Percentiles rank a stretch among this genome's conserved stretches.
Evolutionary conservation across 2,113 vertebrate genomes (phyloP).

Genomic region (Taurulus bubalis): DNA sequence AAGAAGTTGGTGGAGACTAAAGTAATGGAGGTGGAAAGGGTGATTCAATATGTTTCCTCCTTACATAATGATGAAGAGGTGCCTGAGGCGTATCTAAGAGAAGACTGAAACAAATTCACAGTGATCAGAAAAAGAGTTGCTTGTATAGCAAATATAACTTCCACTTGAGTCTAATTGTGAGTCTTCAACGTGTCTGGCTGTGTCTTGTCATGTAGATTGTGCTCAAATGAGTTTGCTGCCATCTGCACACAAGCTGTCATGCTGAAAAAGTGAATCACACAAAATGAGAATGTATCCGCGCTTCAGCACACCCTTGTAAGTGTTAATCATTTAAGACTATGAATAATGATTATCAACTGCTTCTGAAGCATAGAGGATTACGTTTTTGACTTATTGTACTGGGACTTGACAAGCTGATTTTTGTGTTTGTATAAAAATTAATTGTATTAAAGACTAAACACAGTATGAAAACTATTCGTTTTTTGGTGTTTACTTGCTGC

Average conservation of each 20-base stretch:
- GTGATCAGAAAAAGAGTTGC: slow-evolving; percentile 10
- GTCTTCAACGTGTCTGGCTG: neutral
- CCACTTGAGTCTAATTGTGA: neutral
- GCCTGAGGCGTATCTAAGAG: slow-evolving; percentile 84
- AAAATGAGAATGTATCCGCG: neutral
- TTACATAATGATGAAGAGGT: slow-evolving; percentile 73
- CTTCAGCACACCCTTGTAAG: neutral
- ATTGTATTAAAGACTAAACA: slow-evolving; percentile 62
- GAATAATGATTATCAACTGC: neutral
- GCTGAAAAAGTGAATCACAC: neutral
- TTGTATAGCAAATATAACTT: neutral
- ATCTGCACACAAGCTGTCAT: neutral
- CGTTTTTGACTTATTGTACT: slow-evolving; percentile 6
- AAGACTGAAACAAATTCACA: slow-evolving; percentile 72
- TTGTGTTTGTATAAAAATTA: slow-evolving; percentile 15
- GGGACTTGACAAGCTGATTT: neutral
- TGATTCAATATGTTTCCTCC: slow-evolving; percentile 66
- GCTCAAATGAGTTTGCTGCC: neutral
- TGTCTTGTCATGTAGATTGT: neutral
- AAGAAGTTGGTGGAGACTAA: slow-evolving; percentile 89
- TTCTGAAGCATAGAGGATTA: neutral
- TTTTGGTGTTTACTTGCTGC: neutral
- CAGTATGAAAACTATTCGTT: neutral
- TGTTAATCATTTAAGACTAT: neutral
- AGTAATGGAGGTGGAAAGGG: slow-evolving; percentile 85